Percentiles rank a stretch among this genome's conserved stretches.
Evolutionary conservation across 2,888 invertebrate genomes (phyloP).

Genomic region (Pollenia griseotomentosa): DNA sequence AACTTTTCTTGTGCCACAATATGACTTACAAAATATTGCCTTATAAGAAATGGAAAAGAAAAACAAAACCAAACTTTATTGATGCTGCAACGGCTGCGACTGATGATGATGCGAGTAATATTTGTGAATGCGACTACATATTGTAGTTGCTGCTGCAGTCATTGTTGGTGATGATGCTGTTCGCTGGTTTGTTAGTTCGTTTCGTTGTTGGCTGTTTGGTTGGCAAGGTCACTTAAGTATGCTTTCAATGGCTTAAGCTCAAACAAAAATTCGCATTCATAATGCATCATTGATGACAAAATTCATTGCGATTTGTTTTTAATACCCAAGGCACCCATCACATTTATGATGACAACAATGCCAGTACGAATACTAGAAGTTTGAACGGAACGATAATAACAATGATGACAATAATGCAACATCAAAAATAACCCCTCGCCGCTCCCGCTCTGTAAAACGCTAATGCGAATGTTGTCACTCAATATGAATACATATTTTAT

Average conservation of each 20-base stretch:
- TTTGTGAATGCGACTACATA: constrained; percentile 21
- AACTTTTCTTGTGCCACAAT: constrained; percentile 43
- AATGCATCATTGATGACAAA: constrained; percentile 72
- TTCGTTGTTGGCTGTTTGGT: constrained; percentile 18
- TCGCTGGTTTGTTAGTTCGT: constrained; percentile 11
- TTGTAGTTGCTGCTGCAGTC: constrained; percentile 20
- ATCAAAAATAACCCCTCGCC: constrained; percentile 19
- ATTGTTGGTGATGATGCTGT: constrained; percentile 46
- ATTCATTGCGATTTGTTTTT: constrained; percentile 73
- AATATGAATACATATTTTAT: constrained; percentile 66
- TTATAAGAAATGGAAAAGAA: constrained; percentile 49
- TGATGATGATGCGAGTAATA: constrained; percentile 44
- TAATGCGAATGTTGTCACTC: constrained; percentile 68
- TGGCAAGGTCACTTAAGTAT: constrained; percentile 65
- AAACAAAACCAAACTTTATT: constrained; percentile 1
- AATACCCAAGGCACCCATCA: constrained; percentile 72
- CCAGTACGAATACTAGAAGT: constrained; percentile 12
- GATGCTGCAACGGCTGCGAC: constrained; percentile 40
- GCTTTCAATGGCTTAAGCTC: constrained; percentile 66
- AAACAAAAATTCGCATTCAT: constrained; percentile 70
- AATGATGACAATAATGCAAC: constrained; percentile 36
- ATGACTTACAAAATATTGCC: constrained; percentile 56
- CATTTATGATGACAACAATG: constrained; percentile 65
- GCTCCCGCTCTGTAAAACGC: constrained; percentile 46
- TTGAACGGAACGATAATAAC: constrained; percentile 19